Base-by-base conservation (phyloP, 2,888 invertebrate species). In the Synergus laeviventris region DNA sequence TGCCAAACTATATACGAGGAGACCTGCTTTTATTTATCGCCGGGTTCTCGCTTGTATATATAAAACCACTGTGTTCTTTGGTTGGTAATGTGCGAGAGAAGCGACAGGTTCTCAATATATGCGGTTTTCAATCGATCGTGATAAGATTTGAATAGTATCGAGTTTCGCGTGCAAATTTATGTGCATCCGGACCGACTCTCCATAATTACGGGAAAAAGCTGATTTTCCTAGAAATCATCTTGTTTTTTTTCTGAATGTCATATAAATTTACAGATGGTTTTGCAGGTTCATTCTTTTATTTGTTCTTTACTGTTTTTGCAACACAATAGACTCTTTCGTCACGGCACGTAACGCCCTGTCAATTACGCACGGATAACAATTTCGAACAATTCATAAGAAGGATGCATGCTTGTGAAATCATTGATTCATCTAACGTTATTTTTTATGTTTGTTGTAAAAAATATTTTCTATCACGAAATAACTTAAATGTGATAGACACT, bases 111-210 rank as follows among this genome's bases (percentile, higher is more conserved):
- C n/a, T n/a, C n/a, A n/a, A n/a, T n/a, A 76, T 79, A 79, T 77
- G 76, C 76, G 77, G 74, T 77, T 77, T 64, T 56, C 74, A 70
- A 62, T 49, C 42, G 61, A 38, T 79, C 75, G 70, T 77, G 75
- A 79, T 76, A 75, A 42, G 21, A 78, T 54, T 14, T 18, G 74
- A 64, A 54, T 61, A 62, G 61, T 75, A 75, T 75, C 74, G 39
- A 61, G n/a, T 70, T 70, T 73, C 49, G 60, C 36, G 76, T 45
- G 74, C 59, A 39, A 76, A 73, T 64, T 64, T 64, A 64, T 64
- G 38, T 18, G 38, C 64, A 64, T 64, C 64, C 64, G 39, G 8
- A 64, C 64, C 42, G 38, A 16, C 14, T 39, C 42, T 39, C 64
- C 36, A 64, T 31, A 31, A 42, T 64, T 42, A 64, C 39, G 42